phyloP scores from a whole-genome alignment of 2,888 invertebrate species.

The Perithous albicinctus region DNA sequence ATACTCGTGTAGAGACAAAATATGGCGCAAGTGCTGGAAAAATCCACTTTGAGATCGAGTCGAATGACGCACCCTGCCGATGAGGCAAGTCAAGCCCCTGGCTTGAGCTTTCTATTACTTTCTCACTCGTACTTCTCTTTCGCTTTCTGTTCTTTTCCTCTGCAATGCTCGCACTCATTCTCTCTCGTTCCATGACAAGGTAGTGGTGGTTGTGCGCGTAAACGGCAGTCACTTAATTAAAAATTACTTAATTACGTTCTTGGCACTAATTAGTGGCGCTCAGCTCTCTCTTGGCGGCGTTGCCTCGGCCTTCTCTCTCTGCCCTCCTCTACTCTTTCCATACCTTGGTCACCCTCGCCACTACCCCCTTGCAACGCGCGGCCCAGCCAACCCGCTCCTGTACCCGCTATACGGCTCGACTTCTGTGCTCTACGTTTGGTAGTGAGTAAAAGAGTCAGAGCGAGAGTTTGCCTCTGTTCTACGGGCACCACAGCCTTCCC shows the following conservation, averaged over 20 bases:
- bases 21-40: slow-evolving; percentile 58
- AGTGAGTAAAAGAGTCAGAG: slow-evolving; percentile 57
- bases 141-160: slow-evolving; percentile 45
- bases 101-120: slow-evolving; percentile 25
- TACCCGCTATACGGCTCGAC: slow-evolving; percentile 51
- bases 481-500: slow-evolving; percentile 40
- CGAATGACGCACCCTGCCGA: slow-evolving; percentile 65
- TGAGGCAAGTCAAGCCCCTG: slow-evolving; percentile 61
- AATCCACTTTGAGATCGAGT: slow-evolving; percentile 68
- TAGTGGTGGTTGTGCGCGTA: slow-evolving; percentile 81
- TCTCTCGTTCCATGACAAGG: slow-evolving; percentile 53
- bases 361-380: slow-evolving; percentile 56
- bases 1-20: slow-evolving; percentile 22
- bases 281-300: slow-evolving; percentile 80
- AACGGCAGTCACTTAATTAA: slow-evolving; percentile 87
- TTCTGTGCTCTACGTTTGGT: slow-evolving; percentile 53
- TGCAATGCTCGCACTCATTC: slow-evolving; percentile 55
- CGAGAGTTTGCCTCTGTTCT: slow-evolving; percentile 48
- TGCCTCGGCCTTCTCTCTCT: slow-evolving; percentile 70
- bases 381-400: slow-evolving; percentile 54
- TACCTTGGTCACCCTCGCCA: slow-evolving; percentile 63
- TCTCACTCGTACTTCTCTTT: slow-evolving; percentile 41
- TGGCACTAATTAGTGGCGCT: slow-evolving; percentile 88
- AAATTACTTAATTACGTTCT: slow-evolving; percentile 89
- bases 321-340: slow-evolving; percentile 57